phyloP scores from a whole-genome alignment of 2,888 invertebrate genomes.

The Trissonchulus sp. region DNA sequence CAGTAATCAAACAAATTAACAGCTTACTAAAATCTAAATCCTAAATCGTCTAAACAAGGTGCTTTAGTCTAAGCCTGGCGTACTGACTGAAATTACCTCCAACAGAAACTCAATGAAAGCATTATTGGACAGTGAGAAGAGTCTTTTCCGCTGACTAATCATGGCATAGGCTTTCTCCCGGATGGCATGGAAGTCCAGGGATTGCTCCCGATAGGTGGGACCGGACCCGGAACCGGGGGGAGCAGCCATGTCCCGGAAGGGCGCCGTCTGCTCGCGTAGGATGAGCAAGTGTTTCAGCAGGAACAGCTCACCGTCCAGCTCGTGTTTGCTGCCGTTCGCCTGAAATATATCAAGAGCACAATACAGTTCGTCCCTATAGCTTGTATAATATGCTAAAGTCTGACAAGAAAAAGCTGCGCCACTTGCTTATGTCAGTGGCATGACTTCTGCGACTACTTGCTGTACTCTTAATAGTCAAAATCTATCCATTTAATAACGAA shows the following conservation, averaged over 20 bases:
- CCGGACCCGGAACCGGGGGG: constrained; percentile 68
- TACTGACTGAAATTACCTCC: no score
- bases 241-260: constrained; percentile 76
- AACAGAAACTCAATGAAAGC: constrained; percentile 76
- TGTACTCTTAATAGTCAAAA: no score
- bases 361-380: no score
- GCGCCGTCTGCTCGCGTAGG: constrained; percentile 91
- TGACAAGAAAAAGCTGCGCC: no score
- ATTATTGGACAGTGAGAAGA: constrained; percentile 83
- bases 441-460: no score
- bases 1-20: no score
- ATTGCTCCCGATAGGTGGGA: neutral
- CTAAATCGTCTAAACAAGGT: no score
- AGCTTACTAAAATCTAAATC: no score
- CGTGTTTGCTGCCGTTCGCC: constrained; percentile 27
- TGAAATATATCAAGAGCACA: constrained; percentile 60
- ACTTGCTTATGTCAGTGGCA: no score
- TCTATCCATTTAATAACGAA: no score
- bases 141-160: constrained; percentile 65
- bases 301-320: constrained; percentile 86
- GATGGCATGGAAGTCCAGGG: constrained; percentile 49
- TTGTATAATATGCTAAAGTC: no score
- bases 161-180: constrained; percentile 59
- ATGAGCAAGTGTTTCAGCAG: constrained; percentile 95
- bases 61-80: no score